These are phyloP conservation scores for Murina feae DNA, from an alignment of 2,113 vertebrate species.

Conservation along the genomic window DNA sequence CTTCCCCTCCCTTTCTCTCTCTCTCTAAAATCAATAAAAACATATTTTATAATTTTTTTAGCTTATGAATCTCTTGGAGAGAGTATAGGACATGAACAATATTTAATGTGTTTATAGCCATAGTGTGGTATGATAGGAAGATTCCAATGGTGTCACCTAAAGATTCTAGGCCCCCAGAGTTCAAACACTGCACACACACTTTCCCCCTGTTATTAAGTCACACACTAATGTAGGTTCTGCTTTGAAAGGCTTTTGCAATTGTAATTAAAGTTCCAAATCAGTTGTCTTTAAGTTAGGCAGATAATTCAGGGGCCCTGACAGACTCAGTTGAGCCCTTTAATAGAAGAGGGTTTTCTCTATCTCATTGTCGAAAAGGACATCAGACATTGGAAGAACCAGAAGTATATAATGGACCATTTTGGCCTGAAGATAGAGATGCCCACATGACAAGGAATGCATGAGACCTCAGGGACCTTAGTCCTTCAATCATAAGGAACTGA, in stretches of 20 bases:
- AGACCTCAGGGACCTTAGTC: neutral
- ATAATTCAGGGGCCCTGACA: neutral
- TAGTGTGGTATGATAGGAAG: neutral
- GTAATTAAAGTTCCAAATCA: neutral
- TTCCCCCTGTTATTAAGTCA: neutral
- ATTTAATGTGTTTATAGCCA: neutral
- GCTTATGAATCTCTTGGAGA: neutral
- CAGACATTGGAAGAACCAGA: neutral
- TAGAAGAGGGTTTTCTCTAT: neutral
- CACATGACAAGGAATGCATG: neutral
- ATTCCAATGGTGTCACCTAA: neutral
- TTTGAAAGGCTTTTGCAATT: neutral
- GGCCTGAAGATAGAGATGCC: neutral
- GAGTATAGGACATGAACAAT: neutral
- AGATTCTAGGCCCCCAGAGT: neutral
- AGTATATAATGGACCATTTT: neutral
- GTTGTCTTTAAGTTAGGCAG: neutral
- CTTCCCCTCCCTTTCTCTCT: too few species aligned
- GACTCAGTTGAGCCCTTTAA: neutral
- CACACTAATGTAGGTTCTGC: neutral
- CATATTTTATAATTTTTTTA: too few species aligned
- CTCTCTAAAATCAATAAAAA: too few species aligned
- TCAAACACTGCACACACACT: neutral
- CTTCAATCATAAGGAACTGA: neutral
- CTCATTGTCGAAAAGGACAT: neutral